phyloP scores from a whole-genome alignment of 2,888 invertebrate genomes.

The Amphimallon solstitiale region DNA sequence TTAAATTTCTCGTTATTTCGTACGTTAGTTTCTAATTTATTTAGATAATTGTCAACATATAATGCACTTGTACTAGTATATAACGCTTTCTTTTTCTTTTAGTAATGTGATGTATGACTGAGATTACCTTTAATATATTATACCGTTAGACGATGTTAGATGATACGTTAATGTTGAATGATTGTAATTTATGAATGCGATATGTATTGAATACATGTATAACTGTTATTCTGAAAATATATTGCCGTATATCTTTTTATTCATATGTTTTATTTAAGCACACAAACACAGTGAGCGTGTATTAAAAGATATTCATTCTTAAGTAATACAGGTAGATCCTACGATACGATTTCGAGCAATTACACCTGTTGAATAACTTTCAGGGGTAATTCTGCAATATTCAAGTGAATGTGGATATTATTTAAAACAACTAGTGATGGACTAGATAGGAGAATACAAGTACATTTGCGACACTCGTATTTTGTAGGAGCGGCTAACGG shows the following conservation, averaged over 20 bases:
- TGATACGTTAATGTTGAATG: too few relatives aligned
- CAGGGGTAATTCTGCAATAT: too few relatives aligned
- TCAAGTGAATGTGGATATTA: too few relatives aligned
- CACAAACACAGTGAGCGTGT: too few relatives aligned
- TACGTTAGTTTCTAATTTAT: conserved; percentile 18
- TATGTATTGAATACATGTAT: neutral
- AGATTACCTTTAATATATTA: conserved; percentile 10
- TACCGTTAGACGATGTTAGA: neutral
- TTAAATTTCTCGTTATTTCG: conserved; percentile 12
- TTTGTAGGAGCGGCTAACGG: too few relatives aligned
- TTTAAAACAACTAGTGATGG: too few relatives aligned
- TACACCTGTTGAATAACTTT: too few relatives aligned
- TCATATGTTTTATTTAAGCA: neutral
- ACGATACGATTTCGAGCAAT: too few relatives aligned
- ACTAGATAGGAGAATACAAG: too few relatives aligned
- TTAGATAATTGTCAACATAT: neutral
- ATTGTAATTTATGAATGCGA: conserved; percentile 13
- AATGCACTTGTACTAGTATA: neutral
- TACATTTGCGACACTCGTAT: too few relatives aligned
- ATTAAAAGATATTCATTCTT: too few relatives aligned
- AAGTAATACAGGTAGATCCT: too few relatives aligned
- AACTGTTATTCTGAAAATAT: conserved; percentile 23
- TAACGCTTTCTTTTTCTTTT: conserved; percentile 5
- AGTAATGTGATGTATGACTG: conserved; percentile 12
- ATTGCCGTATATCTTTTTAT: conserved; percentile 22